A percentile compares a stretch with the other conserved stretches of the same genome.
phyloP scores from a whole-genome alignment of 2,888 invertebrate species.

The Chalcosyrphus nemorum region DNA sequence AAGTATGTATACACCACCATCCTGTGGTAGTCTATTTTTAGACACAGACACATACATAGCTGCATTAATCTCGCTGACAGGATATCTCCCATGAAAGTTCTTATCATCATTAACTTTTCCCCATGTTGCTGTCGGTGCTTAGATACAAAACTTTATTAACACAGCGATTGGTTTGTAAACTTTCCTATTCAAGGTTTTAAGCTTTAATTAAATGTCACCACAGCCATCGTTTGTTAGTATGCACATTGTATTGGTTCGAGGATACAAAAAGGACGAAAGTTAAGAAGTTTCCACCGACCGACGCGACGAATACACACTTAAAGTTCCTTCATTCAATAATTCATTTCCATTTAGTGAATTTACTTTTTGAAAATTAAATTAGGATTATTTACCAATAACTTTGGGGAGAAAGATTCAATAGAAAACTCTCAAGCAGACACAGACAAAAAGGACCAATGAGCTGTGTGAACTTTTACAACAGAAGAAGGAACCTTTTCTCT shows the following conservation, averaged over 20 bases:
- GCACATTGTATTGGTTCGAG: neutral
- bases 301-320: neutral
- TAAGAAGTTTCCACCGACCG: neutral
- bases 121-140: neutral
- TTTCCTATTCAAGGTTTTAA: neutral
- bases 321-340: constrained; percentile 2
- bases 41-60: too few relatives aligned
- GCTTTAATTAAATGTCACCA: neutral
- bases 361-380: constrained; percentile 11
- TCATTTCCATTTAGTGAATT: neutral
- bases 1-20: neutral
- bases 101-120: neutral
- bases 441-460: neutral
- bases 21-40: too few relatives aligned
- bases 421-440: too few relatives aligned
- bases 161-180: neutral
- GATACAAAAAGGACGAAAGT: too few relatives aligned
- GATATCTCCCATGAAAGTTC: neutral
- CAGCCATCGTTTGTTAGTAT: neutral
- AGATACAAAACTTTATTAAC: neutral
- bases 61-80: too few relatives aligned
- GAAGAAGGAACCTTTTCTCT: neutral
- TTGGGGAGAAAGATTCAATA: neutral
- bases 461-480: neutral
- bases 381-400: constrained; percentile 6